Conservation (phyloP, 2,113 vertebrate genomes). For the Globicephala melas region DNA sequence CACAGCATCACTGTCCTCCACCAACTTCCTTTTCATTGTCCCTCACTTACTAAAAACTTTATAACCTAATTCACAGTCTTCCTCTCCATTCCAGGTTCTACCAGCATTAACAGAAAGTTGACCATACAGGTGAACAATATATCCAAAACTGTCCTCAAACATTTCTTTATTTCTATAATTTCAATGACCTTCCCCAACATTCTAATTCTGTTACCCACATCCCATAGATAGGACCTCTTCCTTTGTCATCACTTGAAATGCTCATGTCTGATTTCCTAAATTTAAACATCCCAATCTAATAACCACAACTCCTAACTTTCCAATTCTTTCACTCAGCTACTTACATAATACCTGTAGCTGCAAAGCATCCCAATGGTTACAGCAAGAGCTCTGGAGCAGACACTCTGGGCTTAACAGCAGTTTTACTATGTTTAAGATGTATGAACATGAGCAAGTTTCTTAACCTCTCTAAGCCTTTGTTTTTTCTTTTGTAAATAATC, state of each 20-base stretch:
- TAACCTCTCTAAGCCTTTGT: neutral
- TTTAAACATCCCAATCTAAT: neutral
- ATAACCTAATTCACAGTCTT: neutral
- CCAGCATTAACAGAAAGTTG: neutral
- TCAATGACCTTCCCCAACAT: neutral
- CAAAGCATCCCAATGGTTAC: neutral
- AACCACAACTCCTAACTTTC: neutral
- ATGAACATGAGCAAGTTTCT: neutral
- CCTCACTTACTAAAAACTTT: neutral
- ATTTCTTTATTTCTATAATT: neutral
- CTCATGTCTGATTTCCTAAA: neutral
- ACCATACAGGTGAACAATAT: neutral
- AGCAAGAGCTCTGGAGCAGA: neutral
- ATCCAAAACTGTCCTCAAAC: neutral
- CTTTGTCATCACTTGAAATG: neutral
- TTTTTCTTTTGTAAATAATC: constrained; percentile 12
- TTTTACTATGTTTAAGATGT: neutral
- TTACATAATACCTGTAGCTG: neutral
- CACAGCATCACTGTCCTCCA: neutral
- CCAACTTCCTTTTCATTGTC: neutral
- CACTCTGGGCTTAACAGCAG: neutral
- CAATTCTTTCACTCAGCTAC: neutral
- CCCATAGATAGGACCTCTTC: neutral
- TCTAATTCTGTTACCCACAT: neutral
- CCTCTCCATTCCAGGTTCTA: neutral